phyloP scores from a whole-genome alignment of 2,888 invertebrate species.

The Melieria picta region DNA sequence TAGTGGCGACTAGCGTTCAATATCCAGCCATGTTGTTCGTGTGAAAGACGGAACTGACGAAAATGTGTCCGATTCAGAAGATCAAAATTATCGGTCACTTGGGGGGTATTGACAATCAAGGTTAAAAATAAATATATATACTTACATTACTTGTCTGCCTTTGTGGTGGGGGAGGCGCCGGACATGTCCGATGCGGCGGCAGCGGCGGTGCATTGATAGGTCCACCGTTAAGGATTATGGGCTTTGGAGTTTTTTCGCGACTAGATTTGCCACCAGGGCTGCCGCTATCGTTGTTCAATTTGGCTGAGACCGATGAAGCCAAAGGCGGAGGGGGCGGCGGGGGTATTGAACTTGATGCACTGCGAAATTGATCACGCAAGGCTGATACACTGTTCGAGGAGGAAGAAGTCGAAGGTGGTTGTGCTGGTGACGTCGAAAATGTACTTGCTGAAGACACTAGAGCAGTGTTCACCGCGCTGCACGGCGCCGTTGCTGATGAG shows the following conservation, averaged over 20 bases:
- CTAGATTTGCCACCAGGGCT: slow-evolving; percentile 49
- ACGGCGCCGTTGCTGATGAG: slow-evolving; percentile 39
- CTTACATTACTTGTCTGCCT: slow-evolving; percentile 63
- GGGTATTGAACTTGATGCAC: slow-evolving; percentile 50
- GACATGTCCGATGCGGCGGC: slow-evolving; percentile 65
- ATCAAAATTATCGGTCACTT: background rate
- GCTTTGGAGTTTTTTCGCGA: slow-evolving; percentile 51
- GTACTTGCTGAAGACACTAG: slow-evolving; percentile 51
- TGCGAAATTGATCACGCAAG: slow-evolving; percentile 63
- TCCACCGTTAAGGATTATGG: slow-evolving; percentile 59
- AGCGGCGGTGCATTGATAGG: slow-evolving; percentile 61
- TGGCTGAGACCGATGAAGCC: slow-evolving; percentile 42
- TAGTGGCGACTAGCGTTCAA: no score
- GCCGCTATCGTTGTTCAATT: slow-evolving; percentile 13
- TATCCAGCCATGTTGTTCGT: no score
- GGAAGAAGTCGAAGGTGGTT: slow-evolving; percentile 55
- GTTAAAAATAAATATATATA: slow-evolving; percentile 29
- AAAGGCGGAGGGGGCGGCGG: slow-evolving; percentile 52
- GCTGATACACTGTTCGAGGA: slow-evolving; percentile 60
- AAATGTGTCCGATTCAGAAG: no score
- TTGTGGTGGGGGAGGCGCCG: slow-evolving; percentile 64
- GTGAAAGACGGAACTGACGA: no score
- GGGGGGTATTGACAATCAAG: background rate
- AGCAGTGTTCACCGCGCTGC: slow-evolving; percentile 55
- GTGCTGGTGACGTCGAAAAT: slow-evolving; percentile 45